A percentile compares a stretch with the other conserved stretches of the same genome.
Conservation (phyloP, 2,113 vertebrate genomes). For the Romanogobio albipinnatus region DNA sequence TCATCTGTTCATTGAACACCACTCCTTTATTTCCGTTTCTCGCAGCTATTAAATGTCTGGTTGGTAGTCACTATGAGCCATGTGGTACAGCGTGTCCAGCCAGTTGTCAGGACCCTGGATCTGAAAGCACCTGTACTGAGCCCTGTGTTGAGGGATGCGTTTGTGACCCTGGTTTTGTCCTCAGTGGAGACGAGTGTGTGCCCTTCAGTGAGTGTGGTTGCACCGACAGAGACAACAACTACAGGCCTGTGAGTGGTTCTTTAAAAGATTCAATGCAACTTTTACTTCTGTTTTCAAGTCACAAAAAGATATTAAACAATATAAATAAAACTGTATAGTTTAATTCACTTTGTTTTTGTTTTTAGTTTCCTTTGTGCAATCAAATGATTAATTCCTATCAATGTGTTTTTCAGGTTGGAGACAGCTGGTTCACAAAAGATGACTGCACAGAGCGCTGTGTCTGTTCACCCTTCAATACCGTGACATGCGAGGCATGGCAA, state of each 20-base stretch:
- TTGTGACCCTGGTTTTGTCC: conserved; percentile 73
- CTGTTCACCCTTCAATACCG: conserved; percentile 69
- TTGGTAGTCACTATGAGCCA: conserved; percentile 74
- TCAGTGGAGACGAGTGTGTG: conserved; percentile 83
- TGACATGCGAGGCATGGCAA: conserved; percentile 79
- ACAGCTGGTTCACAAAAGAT: conserved; percentile 79
- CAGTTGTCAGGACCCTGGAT: conserved; percentile 73
- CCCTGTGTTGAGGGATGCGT: conserved; percentile 83
- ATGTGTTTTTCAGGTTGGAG: conserved; percentile 72
- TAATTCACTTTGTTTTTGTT: not conserved
- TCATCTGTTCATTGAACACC: not conserved
- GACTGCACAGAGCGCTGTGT: conserved; percentile 82
- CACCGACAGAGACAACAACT: conserved; percentile 73
- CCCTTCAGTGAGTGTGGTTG: conserved; percentile 80
- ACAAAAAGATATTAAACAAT: not conserved
- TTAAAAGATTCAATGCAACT: not conserved
- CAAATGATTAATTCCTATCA: not conserved
- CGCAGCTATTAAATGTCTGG: conserved; percentile 78
- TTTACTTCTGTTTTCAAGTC: not conserved
- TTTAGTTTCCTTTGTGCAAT: not conserved
- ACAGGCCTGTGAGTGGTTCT: conserved; percentile 75
- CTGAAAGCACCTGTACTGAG: conserved; percentile 61
- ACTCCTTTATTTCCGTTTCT: conserved; percentile 5
- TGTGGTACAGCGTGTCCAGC: conserved; percentile 78
- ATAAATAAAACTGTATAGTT: not conserved